Conservation (phyloP, 2,113 vertebrate species). For the Nanorana parkeri region DNA sequence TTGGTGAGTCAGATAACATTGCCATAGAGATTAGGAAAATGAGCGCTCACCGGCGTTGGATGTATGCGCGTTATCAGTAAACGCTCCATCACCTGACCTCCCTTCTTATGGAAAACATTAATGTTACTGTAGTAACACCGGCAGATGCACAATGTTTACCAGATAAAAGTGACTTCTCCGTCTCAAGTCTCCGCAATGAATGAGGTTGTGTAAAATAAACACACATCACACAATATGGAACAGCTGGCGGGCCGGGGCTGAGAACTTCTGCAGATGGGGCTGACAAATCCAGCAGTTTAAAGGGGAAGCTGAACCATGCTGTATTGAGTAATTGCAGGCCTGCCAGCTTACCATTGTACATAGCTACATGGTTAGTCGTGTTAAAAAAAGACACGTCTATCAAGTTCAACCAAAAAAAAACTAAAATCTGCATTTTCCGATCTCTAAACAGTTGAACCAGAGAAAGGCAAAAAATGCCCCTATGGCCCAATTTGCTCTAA, state of each 20-base stretch:
- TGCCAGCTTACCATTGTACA: no score
- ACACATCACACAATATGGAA: not conserved
- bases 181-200: not conserved
- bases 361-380: no score
- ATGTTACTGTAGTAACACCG: not conserved
- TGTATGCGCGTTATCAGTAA: not conserved
- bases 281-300: no score
- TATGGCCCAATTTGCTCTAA: no score
- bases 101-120: conserved; percentile 3
- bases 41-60: no score
- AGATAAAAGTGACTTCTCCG: not conserved
- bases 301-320: no score
- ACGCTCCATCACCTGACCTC: not conserved
- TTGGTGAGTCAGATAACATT: conserved; percentile 11
- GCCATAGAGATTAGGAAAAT: not conserved
- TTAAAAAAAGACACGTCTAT: no score
- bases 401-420: no score
- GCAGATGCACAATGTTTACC: not conserved
- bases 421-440: no score
- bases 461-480: no score
- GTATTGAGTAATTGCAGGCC: no score
- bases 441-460: no score
- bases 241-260: not conserved
- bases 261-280: not conserved
- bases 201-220: not conserved